Evolutionary conservation across 2,888 invertebrate genomes (phyloP).

Genomic region (Mesodorylaimus sp.): DNA sequence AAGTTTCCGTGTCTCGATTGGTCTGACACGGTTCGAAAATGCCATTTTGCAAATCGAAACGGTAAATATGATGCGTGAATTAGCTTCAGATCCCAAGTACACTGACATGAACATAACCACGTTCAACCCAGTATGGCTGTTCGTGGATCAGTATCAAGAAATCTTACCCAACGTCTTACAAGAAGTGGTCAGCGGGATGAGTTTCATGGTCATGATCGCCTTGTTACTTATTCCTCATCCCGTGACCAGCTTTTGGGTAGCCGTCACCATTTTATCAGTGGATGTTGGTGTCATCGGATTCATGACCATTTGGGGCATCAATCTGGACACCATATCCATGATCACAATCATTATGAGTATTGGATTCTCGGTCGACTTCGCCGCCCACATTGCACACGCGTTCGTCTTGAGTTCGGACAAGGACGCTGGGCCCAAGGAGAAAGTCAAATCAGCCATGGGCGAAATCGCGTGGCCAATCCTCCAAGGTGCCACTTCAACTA

Average conservation of each 20-base stretch:
- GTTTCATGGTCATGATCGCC: constrained; percentile 80
- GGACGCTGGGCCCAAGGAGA: constrained; percentile 39
- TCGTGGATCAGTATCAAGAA: constrained; percentile 28
- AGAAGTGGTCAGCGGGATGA: constrained; percentile 15
- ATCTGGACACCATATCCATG: constrained; percentile 63
- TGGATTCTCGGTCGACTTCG: constrained; percentile 85
- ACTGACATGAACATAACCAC: constrained; percentile 26
- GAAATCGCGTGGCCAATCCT: constrained; percentile 66
- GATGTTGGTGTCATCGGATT: constrained; percentile 82
- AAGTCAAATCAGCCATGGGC: constrained; percentile 64
- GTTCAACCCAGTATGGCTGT: constrained; percentile 29
- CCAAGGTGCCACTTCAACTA: constrained; percentile 73
- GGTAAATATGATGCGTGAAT: constrained; percentile 20
- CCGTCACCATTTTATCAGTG: constrained; percentile 78
- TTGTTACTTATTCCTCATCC: constrained; percentile 81
- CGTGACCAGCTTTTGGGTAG: constrained; percentile 78
- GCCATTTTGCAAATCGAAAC: constrained; percentile 25
- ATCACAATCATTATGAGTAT: constrained; percentile 92
- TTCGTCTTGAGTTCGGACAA: constrained; percentile 32
- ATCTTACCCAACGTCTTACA: constrained; percentile 29
- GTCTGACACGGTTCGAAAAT: constrained; percentile 19
- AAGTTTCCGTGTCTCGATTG: constrained; percentile 21
- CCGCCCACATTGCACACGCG: constrained; percentile 47
- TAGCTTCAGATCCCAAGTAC: constrained; percentile 13
- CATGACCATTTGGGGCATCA: constrained; percentile 87